Base-by-base conservation (phyloP, 2,797 vertebrate species). In the Malacoraja senta region DNA sequence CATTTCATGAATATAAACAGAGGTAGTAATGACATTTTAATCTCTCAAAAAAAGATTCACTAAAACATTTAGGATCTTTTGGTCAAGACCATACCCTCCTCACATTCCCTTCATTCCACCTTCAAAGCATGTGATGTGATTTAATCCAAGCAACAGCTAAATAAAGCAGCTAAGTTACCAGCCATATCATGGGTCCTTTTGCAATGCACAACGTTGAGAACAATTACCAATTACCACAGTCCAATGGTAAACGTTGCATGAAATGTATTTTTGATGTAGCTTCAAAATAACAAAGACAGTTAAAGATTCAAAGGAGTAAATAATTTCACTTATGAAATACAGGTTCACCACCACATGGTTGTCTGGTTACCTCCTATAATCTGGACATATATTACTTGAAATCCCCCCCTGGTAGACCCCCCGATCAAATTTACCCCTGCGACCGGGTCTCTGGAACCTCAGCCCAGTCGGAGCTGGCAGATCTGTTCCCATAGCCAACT, bases 111-210 rank as follows among this genome's bases (percentile, higher is more conserved):
- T 44, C 90, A 91, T 91, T 91, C 68, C 21, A 74, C 35, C 24
- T 91, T 68, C 38, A 74, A 91, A 72, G 90, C 68, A 74, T 26
- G 90, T 53, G 90, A 91, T 53, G n/a, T 68, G 61, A 88, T 88
- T 63, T 88, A 68, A 88, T 88, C n/a, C 61, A 88, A 35, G 61
- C n/a, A 68, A 65, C 90, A 74, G 90, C 71, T 92, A 92, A 76
- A 92, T 92, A 92, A 92, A 92, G 90, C 71, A 91, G 71, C 29
- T 72, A 92, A 29, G 90, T 92, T 76, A 76, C 90, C 38, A 76
- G 38, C 71, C 90, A 53, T 9, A 92, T n/a, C 38, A 72, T 91
- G 72, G 38, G 35, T 24, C 72, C 21, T 19, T 53, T 53, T 92
- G 90, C 71, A 44, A 72, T 92, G 29, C 32, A 91, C n/a, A 76